Conservation (phyloP, 2,888 invertebrate species). For the Cephus nigrinus region DNA sequence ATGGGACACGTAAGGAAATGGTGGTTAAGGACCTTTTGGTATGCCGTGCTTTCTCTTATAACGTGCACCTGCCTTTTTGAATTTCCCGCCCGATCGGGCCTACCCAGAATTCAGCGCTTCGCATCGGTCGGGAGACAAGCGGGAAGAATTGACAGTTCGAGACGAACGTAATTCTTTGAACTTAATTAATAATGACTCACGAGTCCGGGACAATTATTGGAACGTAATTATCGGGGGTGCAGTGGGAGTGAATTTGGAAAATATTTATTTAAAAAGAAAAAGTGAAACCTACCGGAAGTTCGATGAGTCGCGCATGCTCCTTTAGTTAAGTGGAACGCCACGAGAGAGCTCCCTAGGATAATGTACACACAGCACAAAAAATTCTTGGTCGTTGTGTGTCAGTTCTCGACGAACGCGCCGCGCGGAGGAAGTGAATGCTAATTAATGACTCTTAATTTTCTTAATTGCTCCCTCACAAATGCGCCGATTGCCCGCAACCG, state of each 20-base stretch:
- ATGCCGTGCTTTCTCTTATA: background rate
- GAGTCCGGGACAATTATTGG: background rate
- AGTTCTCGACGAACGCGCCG: conserved; percentile 17
- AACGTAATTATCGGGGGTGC: too few species aligned
- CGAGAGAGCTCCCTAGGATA: conserved; percentile 43
- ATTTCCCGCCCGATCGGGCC: background rate
- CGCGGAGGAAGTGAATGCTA: conserved; percentile 60
- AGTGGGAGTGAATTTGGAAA: background rate
- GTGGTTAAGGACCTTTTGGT: background rate
- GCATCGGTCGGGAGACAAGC: background rate
- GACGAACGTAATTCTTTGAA: background rate
- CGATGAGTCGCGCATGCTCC: background rate
- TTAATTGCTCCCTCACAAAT: conserved; percentile 59
- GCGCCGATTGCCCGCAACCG: conserved; percentile 45
- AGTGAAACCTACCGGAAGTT: background rate
- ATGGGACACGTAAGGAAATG: background rate
- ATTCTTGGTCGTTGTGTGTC: conserved; percentile 37
- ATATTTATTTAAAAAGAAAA: background rate
- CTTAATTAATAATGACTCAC: background rate
- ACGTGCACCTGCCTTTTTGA: background rate
- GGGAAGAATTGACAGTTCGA: background rate
- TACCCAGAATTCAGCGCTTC: background rate
- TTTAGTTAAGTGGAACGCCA: conserved; percentile 2
- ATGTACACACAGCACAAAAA: conserved; percentile 56
- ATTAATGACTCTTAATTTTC: conserved; percentile 65